These are phyloP conservation scores for Cryptomyrus ogoouensis DNA, from an alignment of 2,113 vertebrate species.

Conservation along the genomic window DNA sequence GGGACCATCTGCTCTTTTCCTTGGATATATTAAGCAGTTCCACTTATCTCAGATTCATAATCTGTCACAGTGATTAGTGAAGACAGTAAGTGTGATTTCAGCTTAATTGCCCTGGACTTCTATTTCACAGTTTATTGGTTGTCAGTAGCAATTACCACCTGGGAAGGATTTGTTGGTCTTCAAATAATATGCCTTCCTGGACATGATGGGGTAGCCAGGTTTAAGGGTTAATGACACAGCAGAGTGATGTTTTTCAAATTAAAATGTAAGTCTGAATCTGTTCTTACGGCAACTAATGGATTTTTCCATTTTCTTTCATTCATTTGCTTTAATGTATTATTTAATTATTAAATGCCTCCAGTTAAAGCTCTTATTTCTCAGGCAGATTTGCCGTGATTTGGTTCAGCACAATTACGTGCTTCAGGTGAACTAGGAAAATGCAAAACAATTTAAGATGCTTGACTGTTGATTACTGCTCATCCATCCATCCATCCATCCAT, in stretches of 20 bases:
- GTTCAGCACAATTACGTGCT: background rate
- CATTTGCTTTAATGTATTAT: background rate
- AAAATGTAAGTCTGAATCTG: background rate
- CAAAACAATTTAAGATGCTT: background rate
- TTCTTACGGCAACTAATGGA: background rate
- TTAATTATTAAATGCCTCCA: background rate
- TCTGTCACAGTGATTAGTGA: background rate
- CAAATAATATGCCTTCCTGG: background rate
- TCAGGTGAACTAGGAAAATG: background rate
- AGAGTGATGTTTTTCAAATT: background rate
- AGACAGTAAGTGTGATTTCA: constrained; percentile 16
- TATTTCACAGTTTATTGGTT: constrained; percentile 1
- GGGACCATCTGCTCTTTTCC: background rate
- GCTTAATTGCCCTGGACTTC: constrained; percentile 12
- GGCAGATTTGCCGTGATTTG: background rate
- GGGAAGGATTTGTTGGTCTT: constrained; percentile 5
- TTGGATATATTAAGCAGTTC: background rate
- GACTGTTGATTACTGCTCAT: background rate
- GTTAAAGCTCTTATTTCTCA: background rate
- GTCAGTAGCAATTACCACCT: constrained; percentile 7
- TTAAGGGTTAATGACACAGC: background rate
- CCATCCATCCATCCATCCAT: background rate
- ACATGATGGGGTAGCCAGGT: background rate
- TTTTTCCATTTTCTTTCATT: background rate
- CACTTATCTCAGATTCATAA: constrained; percentile 2